Conservation (phyloP, 2,888 invertebrate genomes). For the Cephus rjabovi region DNA sequence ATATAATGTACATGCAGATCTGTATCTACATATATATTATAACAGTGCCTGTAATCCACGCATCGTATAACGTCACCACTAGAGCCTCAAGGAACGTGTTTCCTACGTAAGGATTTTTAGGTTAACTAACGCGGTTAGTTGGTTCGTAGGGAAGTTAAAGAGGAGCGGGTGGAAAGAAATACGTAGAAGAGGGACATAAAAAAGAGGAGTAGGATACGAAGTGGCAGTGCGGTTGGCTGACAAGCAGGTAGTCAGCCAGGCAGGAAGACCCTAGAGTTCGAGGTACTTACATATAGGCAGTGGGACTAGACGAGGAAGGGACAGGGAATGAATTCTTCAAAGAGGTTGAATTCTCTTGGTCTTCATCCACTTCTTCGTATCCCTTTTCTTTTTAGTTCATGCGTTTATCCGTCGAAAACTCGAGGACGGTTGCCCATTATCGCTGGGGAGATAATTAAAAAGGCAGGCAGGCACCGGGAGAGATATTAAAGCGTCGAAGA, state of each 20-base stretch:
- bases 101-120: not conserved
- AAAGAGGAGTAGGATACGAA: not conserved
- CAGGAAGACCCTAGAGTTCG: not conserved
- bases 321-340: not conserved
- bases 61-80: not conserved
- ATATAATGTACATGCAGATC: no score
- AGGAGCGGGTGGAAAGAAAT: not conserved
- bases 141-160: not conserved
- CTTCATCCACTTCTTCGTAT: not conserved
- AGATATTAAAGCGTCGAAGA: conserved; percentile 47
- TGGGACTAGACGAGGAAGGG: not conserved
- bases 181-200: not conserved
- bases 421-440: conserved; percentile 52
- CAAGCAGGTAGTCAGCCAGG: not conserved
- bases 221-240: not conserved
- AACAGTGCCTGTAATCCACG: not conserved
- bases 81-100: not conserved
- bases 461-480: conserved; percentile 41
- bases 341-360: not conserved
- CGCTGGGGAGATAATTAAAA: conserved; percentile 60
- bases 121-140: not conserved
- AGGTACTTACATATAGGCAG: not conserved
- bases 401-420: conserved; percentile 50
- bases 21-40: not conserved
- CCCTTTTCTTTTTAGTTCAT: conserved; percentile 33